Evolutionary conservation across 2,113 vertebrate species (phyloP).

Genomic region (Spea multiplicata): DNA sequence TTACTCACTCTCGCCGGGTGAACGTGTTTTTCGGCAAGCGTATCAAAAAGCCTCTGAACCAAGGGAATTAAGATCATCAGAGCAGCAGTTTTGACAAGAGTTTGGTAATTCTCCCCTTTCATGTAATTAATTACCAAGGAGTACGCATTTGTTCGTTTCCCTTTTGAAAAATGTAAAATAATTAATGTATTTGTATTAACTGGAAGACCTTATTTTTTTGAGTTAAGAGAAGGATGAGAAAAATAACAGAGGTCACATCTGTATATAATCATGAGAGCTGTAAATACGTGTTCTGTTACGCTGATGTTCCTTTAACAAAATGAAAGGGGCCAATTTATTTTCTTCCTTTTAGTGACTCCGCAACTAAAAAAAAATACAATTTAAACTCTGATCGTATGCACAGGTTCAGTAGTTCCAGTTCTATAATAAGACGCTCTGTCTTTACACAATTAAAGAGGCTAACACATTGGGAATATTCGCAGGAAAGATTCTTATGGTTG

Average conservation of each 20-base stretch:
- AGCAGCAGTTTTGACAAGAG: background rate
- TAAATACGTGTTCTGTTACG: constrained; percentile 34
- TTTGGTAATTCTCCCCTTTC: background rate
- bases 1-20: too few species aligned
- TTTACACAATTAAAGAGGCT: constrained; percentile 16
- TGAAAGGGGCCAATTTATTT: constrained; percentile 5
- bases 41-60: background rate
- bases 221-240: constrained; percentile 36
- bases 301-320: constrained; percentile 20
- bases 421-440: background rate
- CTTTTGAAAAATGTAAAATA: constrained; percentile 27
- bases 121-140: background rate
- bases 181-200: constrained; percentile 32
- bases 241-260: constrained; percentile 37
- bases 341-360: constrained; percentile 11
- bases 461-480: constrained; percentile 11
- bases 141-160: constrained; percentile 4
- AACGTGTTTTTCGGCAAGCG: background rate
- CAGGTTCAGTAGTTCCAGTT: constrained; percentile 25
- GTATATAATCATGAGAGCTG: constrained; percentile 6
- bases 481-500: background rate
- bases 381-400: background rate
- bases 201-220: constrained; percentile 22
- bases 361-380: background rate
- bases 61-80: background rate